phyloP scores from a whole-genome alignment of 1,140 invertebrate genomes.

The Daktulosphaira vitifoliae region DNA sequence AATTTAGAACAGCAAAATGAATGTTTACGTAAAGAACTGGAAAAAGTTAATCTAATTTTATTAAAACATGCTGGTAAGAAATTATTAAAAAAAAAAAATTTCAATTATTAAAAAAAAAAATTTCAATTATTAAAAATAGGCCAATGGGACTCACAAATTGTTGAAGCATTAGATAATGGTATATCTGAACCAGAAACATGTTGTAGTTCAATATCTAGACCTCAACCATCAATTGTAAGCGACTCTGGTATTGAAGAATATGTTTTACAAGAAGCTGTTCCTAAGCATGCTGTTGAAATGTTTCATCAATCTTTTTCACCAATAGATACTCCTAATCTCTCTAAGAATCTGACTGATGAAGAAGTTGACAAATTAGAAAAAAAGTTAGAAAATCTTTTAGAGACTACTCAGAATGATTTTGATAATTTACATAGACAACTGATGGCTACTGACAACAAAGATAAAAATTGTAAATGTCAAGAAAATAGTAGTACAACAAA shows the following conservation, averaged over 20 bases:
- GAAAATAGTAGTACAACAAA: neutral
- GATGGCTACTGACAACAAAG: slow-evolving; percentile 3
- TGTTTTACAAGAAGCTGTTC: slow-evolving; percentile 51
- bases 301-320: slow-evolving; percentile 39
- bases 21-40: slow-evolving; percentile 71
- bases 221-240: slow-evolving; percentile 33
- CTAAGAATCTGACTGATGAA: neutral
- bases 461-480: neutral
- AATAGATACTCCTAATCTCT: neutral
- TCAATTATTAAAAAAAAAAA: neutral
- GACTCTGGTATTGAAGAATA: slow-evolving; percentile 52
- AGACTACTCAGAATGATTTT: slow-evolving; percentile 33
- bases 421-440: slow-evolving; percentile 6
- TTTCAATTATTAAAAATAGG: slow-evolving; percentile 26
- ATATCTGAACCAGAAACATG: slow-evolving; percentile 44
- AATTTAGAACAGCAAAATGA: slow-evolving; percentile 71
- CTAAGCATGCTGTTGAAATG: slow-evolving; percentile 50
- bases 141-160: slow-evolving; percentile 43
- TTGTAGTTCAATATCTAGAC: slow-evolving; percentile 18
- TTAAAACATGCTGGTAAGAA: slow-evolving; percentile 52
- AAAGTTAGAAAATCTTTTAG: slow-evolving; percentile 16
- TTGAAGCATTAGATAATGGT: slow-evolving; percentile 45
- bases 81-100: neutral
- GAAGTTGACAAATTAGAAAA: slow-evolving; percentile 1
- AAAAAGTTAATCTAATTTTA: slow-evolving; percentile 58